Evolutionary conservation across 2,888 invertebrate species (phyloP).

Genomic region (Caenorhabditis panamensis): DNA sequence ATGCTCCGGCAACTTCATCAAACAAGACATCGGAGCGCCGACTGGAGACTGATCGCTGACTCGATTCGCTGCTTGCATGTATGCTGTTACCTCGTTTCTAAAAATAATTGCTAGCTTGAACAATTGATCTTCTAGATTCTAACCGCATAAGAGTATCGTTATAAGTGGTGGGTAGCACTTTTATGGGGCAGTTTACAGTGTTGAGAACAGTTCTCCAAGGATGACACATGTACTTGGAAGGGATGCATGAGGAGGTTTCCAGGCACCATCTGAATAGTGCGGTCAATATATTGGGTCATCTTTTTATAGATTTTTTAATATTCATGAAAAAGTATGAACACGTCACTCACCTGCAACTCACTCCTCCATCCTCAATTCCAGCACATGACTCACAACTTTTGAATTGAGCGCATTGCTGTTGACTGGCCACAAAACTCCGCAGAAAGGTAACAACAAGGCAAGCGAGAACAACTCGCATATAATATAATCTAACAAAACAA

Average conservation of each 20-base stretch:
- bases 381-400: constrained; percentile 54
- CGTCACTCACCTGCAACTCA: constrained; percentile 55
- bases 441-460: not conserved
- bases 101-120: not conserved
- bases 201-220: constrained; percentile 49
- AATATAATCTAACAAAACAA: not conserved
- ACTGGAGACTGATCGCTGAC: constrained; percentile 48
- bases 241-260: constrained; percentile 33
- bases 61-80: constrained; percentile 61
- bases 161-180: constrained; percentile 33
- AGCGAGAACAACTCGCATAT: constrained; percentile 21
- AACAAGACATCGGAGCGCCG: constrained; percentile 52
- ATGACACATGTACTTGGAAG: constrained; percentile 62
- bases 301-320: too few relatives aligned
- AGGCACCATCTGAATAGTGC: constrained; percentile 60
- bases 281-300: too few relatives aligned
- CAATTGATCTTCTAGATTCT: not conserved
- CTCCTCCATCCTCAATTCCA: constrained; percentile 36
- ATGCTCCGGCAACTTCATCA: constrained; percentile 25
- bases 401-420: constrained; percentile 29
- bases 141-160: constrained; percentile 46
- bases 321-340: too few relatives aligned
- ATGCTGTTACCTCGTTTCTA: constrained; percentile 51
- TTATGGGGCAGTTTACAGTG: constrained; percentile 52
- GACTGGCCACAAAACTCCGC: constrained; percentile 9